phyloP scores from a whole-genome alignment of 1,140 invertebrate species.

The Daktulosphaira vitifoliae region DNA sequence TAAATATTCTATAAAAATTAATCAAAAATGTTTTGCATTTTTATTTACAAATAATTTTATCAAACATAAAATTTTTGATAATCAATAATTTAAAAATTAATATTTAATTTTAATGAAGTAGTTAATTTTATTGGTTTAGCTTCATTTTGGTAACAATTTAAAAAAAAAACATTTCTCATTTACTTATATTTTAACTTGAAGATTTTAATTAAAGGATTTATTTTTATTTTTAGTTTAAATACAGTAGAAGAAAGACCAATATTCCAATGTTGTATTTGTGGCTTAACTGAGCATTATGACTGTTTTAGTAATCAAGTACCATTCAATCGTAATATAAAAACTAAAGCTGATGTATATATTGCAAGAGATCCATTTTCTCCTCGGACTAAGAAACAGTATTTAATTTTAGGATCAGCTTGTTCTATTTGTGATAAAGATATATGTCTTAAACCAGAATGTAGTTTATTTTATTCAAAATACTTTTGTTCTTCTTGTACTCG shows the following conservation, averaged over 20 bases:
- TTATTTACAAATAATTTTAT: too few species aligned
- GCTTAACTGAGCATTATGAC: conserved; percentile 24
- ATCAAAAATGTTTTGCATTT: too few species aligned
- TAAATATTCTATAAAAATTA: too few species aligned
- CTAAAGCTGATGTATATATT: conserved; percentile 27
- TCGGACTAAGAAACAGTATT: conserved; percentile 10
- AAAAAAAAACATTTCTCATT: too few species aligned
- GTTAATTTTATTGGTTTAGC: too few species aligned
- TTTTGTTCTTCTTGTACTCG: conserved; percentile 26
- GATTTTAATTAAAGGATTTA: too few species aligned
- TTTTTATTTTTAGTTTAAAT: too few species aligned
- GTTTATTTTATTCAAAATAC: conserved; percentile 29
- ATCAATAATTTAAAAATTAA: too few species aligned
- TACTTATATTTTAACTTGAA: too few species aligned
- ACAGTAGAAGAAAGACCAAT: conserved; percentile 9
- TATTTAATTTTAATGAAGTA: too few species aligned
- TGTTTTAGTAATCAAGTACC: conserved; percentile 5
- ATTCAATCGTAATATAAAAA: conserved; percentile 22
- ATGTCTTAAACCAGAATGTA: conserved; percentile 29
- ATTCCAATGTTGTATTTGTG: conserved; percentile 22
- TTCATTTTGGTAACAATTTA: too few species aligned
- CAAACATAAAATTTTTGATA: too few species aligned
- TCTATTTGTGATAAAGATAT: conserved; percentile 28
- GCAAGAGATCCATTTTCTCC: conserved; percentile 33
- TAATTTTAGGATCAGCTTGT: conserved; percentile 27